A percentile compares a stretch with the other conserved stretches of the same genome.
These are phyloP conservation scores for Oreochromis grahami DNA, from an alignment of 2,797 vertebrate species.

Conservation along the genomic window DNA sequence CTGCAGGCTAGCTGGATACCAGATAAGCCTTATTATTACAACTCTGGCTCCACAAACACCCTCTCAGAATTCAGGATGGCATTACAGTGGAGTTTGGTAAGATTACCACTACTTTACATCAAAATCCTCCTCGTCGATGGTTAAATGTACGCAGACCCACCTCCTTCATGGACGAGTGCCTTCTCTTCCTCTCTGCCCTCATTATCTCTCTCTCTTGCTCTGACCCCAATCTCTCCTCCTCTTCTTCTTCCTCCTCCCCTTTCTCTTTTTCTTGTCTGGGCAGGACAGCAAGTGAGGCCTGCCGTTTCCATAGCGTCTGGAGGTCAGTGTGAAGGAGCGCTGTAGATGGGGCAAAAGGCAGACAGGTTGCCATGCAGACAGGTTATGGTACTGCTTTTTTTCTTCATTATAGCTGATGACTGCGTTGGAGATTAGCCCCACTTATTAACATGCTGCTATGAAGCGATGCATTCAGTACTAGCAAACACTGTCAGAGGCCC, in stretches of 20 bases:
- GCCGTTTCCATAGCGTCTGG: slow-evolving; percentile 67
- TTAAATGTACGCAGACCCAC: slow-evolving; percentile 34
- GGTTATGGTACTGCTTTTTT: neutral
- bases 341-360: slow-evolving; percentile 13
- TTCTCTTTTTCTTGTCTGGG: slow-evolving; percentile 11
- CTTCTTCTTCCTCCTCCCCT: neutral
- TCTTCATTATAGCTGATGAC: neutral
- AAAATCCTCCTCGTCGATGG: neutral
- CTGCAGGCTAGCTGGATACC: neutral
- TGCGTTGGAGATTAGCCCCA: neutral
- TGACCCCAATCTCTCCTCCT: slow-evolving; percentile 8
- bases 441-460: neutral
- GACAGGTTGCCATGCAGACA: neutral
- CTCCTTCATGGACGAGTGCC: slow-evolving; percentile 54
- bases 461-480: neutral
- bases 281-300: slow-evolving; percentile 37
- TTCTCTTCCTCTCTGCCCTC: slow-evolving; percentile 42
- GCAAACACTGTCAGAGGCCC: neutral
- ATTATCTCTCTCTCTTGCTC: slow-evolving; percentile 53
- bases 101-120: neutral
- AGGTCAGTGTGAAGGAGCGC: slow-evolving; percentile 70
- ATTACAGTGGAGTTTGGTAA: neutral
- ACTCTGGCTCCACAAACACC: neutral
- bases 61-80: neutral
- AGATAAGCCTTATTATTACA: neutral